These are phyloP conservation scores for Hydroisotoma schaefferi DNA, from an alignment of 2,888 invertebrate genomes.

Conservation along the genomic window DNA sequence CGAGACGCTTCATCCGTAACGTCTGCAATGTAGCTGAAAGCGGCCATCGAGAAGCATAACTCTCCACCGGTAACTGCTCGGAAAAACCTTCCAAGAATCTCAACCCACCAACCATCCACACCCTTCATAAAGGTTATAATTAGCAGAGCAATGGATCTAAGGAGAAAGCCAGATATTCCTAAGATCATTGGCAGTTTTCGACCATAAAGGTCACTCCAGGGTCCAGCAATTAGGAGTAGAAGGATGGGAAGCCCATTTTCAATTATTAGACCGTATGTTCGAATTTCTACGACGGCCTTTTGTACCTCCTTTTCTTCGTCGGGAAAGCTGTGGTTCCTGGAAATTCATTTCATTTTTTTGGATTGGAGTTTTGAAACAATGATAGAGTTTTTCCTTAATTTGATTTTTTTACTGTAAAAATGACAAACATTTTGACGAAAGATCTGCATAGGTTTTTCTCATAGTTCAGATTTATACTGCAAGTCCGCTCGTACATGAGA, in stretches of 20 bases:
- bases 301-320: constrained; percentile 32
- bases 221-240: constrained; percentile 46
- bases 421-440: constrained; percentile 24
- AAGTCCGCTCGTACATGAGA: constrained; percentile 31
- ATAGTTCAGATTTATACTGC: constrained; percentile 32
- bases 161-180: too few relatives aligned
- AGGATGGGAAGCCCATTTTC: constrained; percentile 46
- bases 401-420: too few relatives aligned
- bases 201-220: constrained; percentile 47
- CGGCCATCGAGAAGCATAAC: constrained; percentile 43
- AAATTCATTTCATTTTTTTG: constrained; percentile 1
- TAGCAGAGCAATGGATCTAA: too few relatives aligned
- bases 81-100: too few relatives aligned
- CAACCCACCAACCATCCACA: too few relatives aligned
- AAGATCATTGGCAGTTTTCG: constrained; percentile 45
- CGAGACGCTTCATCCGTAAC: constrained; percentile 57
- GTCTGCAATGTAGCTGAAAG: constrained; percentile 44
- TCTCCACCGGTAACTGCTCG: constrained; percentile 17
- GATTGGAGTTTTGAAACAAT: neutral
- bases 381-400: too few relatives aligned
- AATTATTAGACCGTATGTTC: constrained; percentile 32
- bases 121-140: too few relatives aligned
- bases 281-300: constrained; percentile 27
- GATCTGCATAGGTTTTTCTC: constrained; percentile 25
- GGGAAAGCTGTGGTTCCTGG: constrained; percentile 19